Evolutionary conservation across 2,113 vertebrate species (phyloP).

Genomic region (Entomyzon cyanotis): DNA sequence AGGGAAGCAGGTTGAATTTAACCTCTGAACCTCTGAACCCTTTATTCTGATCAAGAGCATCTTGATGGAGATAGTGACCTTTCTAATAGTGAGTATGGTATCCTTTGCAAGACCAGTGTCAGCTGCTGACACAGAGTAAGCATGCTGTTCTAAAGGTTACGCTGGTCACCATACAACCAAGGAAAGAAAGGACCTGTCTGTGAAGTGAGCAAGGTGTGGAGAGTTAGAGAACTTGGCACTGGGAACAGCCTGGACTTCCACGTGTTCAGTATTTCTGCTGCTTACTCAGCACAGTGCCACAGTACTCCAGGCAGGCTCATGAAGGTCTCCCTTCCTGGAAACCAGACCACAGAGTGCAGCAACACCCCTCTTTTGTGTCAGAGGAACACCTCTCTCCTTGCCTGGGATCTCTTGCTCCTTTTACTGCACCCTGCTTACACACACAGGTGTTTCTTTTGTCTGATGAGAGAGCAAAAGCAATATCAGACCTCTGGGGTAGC

Average conservation of each 20-base stretch:
- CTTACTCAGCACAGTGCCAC: background rate
- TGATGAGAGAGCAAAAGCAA: background rate
- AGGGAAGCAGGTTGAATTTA: background rate
- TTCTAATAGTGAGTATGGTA: background rate
- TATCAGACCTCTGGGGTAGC: background rate
- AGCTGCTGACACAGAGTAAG: background rate
- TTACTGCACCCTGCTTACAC: background rate
- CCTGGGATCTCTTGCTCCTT: background rate
- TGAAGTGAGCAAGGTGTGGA: background rate
- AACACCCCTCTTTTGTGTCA: background rate
- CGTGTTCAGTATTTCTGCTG: background rate
- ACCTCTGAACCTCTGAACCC: background rate
- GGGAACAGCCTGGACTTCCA: background rate
- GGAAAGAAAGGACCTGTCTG: background rate
- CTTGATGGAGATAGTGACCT: background rate
- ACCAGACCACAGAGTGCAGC: no score
- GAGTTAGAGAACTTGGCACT: background rate
- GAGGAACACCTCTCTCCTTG: background rate
- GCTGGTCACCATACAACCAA: fast-evolving
- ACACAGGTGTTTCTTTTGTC: background rate
- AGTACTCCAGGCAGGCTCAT: background rate
- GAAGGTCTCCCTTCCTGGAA: background rate
- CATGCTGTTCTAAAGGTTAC: background rate
- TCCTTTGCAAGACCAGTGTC: background rate
- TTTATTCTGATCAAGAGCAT: background rate